These are phyloP conservation scores for Cephus rjabovi DNA, from an alignment of 2,888 invertebrate genomes.

Conservation along the genomic window DNA sequence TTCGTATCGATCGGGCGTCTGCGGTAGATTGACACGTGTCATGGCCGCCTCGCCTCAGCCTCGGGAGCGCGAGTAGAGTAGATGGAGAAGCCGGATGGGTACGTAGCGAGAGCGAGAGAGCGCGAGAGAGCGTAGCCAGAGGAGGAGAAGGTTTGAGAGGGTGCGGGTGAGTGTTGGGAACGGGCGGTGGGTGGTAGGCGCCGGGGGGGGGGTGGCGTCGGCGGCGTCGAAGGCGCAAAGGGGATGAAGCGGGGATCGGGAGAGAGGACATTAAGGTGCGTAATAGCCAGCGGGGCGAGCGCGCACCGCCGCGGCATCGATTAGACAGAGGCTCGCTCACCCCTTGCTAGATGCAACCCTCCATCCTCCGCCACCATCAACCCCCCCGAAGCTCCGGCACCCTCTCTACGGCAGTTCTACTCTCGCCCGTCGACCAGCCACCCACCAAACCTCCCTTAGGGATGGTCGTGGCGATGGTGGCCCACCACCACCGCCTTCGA, in stretches of 20 bases:
- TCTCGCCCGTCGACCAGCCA: constrained; percentile 25
- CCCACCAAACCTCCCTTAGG: constrained; percentile 23
- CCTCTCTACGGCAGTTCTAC: constrained; percentile 28
- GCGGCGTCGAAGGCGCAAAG: constrained; percentile 42
- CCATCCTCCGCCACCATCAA: constrained; percentile 34
- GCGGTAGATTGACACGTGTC: constrained; percentile 67
- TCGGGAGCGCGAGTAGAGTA: constrained; percentile 23
- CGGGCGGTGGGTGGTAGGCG: constrained; percentile 23
- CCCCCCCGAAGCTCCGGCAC: constrained; percentile 30
- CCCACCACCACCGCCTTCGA: constrained; percentile 43
- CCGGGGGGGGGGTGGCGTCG: constrained; percentile 35
- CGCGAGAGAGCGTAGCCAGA: constrained; percentile 10
- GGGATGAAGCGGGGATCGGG: constrained; percentile 36
- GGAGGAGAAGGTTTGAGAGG: constrained; percentile 18
- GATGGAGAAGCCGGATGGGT: constrained; percentile 33
- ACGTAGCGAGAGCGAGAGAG: constrained; percentile 27
- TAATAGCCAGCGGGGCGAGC: constrained; percentile 66
- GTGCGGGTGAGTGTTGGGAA: constrained; percentile 11
- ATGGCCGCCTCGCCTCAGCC: constrained; percentile 59
- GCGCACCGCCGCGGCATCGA: constrained; percentile 66
- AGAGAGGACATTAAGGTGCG: constrained; percentile 66
- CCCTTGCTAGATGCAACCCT: constrained; percentile 54
- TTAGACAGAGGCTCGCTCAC: constrained; percentile 63
- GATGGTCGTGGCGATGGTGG: constrained; percentile 19
- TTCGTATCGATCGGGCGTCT: constrained; percentile 66